phyloP scores from a whole-genome alignment of 1,140 invertebrate genomes.

The Saccostrea cuccullata region DNA sequence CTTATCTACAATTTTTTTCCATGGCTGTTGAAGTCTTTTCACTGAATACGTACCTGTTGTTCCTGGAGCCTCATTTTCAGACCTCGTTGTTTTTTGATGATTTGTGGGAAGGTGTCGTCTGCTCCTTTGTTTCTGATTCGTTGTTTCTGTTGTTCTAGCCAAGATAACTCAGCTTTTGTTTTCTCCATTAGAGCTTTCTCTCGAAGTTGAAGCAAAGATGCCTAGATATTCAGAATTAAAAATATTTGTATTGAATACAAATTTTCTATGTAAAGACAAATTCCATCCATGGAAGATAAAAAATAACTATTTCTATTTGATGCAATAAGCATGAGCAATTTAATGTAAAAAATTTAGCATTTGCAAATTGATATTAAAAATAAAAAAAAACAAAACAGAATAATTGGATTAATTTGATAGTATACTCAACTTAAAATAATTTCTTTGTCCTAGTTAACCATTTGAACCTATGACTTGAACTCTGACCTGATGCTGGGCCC shows the following conservation, averaged over 20 bases:
- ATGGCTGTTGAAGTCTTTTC: no score
- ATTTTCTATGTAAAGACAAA: no score
- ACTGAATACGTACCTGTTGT: slow-evolving; percentile 62
- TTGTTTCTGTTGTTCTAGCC: slow-evolving; percentile 81
- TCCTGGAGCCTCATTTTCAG: slow-evolving; percentile 70
- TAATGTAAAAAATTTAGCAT: no score
- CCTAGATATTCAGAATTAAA: slow-evolving; percentile 28
- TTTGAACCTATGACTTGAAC: background rate
- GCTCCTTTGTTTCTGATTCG: slow-evolving; percentile 75
- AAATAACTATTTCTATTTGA: no score
- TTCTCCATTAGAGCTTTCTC: slow-evolving; percentile 82
- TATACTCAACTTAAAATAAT: no score
- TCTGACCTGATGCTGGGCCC: slow-evolving; percentile 74
- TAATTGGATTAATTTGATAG: no score
- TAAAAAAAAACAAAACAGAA: no score
- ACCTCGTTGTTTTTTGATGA: slow-evolving; percentile 82
- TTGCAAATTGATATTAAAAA: no score
- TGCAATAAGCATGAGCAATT: no score
- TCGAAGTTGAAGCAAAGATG: slow-evolving; percentile 56
- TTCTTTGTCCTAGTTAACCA: no score
- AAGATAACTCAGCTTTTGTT: slow-evolving; percentile 81
- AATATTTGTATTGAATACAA: background rate
- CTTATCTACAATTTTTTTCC: no score
- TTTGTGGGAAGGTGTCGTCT: slow-evolving; percentile 80
- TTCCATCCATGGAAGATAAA: no score